These are phyloP conservation scores for Climacteris rufus DNA, from an alignment of 2,113 vertebrate species.

Conservation along the genomic window DNA sequence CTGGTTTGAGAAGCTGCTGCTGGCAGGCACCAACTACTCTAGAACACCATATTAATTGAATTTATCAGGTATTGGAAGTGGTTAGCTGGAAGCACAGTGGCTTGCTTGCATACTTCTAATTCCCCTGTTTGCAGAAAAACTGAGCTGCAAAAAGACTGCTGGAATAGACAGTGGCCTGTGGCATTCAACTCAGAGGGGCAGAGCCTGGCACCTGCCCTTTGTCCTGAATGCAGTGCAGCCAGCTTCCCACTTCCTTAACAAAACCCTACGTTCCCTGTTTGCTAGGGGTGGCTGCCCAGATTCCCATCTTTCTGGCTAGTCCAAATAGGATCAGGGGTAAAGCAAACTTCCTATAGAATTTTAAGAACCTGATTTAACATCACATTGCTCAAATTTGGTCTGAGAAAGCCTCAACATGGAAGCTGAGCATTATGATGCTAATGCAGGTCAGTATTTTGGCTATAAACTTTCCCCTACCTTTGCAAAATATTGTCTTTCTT, in stretches of 20 bases:
- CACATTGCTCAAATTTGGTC: not conserved
- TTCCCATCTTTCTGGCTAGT: not conserved
- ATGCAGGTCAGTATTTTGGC: not conserved
- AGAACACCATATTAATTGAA: not conserved
- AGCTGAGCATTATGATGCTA: not conserved
- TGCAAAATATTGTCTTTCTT: not conserved
- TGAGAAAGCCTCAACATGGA: not conserved
- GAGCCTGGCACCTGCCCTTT: not conserved
- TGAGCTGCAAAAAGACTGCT: not conserved
- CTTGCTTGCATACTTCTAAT: not conserved
- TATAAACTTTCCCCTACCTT: not conserved
- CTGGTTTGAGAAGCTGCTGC: not conserved
- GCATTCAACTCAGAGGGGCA: not conserved
- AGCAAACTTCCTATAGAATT: not conserved
- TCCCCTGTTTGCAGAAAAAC: not conserved
- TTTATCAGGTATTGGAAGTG: not conserved
- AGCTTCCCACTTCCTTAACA: not conserved
- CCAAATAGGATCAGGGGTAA: not conserved
- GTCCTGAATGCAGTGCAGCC: no score
- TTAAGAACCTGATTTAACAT: not conserved
- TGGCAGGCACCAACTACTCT: not conserved
- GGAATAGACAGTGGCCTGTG: not conserved
- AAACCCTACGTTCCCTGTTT: not conserved
- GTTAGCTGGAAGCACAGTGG: not conserved
- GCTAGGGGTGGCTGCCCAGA: not conserved